A percentile compares a stretch with the other conserved stretches of the same genome.
phyloP scores from a whole-genome alignment of 1,140 invertebrate species.

The Aphelenchoides fujianensis region DNA sequence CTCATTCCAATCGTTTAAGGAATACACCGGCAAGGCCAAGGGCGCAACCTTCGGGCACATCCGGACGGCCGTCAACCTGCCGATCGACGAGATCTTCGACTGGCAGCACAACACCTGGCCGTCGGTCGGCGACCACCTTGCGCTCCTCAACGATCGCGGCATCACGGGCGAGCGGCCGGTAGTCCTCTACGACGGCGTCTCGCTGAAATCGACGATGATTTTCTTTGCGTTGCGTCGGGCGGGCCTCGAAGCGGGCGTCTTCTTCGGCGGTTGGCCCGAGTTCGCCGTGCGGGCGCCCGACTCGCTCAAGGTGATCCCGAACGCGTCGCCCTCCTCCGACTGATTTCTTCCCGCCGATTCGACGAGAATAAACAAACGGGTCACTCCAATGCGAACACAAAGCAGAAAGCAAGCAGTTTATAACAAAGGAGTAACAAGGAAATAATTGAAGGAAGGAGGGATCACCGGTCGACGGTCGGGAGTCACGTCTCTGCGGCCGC shows the following conservation, averaged over 20 bases:
- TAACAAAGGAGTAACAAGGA: not conserved
- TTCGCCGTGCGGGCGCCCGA: slow-evolving; percentile 59
- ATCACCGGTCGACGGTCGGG: not conserved
- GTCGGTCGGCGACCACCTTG: not conserved
- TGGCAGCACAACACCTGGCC: slow-evolving; percentile 41
- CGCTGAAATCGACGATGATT: slow-evolving; percentile 49
- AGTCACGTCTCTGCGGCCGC: not conserved
- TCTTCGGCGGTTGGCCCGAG: slow-evolving; percentile 61
- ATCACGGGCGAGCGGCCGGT: slow-evolving; percentile 39
- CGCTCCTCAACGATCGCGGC: slow-evolving; percentile 40
- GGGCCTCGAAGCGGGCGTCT: slow-evolving; percentile 45
- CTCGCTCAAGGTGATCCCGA: slow-evolving; percentile 55
- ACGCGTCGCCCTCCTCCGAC: no score
- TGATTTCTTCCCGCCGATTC: no score
- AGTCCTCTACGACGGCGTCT: slow-evolving; percentile 57
- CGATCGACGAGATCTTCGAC: slow-evolving; percentile 52
- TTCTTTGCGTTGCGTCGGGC: slow-evolving; percentile 51
- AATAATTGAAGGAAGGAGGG: not conserved
- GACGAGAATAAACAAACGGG: not conserved
- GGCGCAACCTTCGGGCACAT: slow-evolving; percentile 57
- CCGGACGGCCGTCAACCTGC: slow-evolving; percentile 52
- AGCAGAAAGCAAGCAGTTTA: not conserved
- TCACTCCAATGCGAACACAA: not conserved
- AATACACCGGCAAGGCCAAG: slow-evolving; percentile 44
- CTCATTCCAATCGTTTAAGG: no score